Percentiles rank a stretch among this genome's conserved stretches.
Conservation (phyloP, 2,113 vertebrate species). For the Macquaria australasica region DNA sequence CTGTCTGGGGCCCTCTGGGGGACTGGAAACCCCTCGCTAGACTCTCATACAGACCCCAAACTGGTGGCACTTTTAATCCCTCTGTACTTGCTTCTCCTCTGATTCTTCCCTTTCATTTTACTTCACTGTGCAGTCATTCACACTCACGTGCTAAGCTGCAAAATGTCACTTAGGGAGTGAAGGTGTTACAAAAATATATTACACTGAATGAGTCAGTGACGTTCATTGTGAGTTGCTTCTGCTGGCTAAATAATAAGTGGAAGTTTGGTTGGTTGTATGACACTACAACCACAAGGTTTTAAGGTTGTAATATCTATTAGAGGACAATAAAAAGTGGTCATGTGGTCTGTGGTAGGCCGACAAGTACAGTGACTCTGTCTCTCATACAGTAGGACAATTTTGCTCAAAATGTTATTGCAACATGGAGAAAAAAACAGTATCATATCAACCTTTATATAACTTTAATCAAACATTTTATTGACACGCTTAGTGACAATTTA, state of each 20-base stretch:
- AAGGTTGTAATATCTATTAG: background rate
- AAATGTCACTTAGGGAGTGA: background rate
- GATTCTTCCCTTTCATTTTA: background rate
- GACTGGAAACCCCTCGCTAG: constrained; percentile 44
- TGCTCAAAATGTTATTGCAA: background rate
- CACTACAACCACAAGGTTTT: background rate
- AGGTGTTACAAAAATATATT: background rate
- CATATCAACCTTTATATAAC: too few relatives aligned
- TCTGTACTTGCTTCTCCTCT: background rate
- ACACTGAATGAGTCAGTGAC: constrained; percentile 19
- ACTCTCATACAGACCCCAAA: constrained; percentile 23
- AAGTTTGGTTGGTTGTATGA: background rate
- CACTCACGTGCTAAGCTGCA: background rate
- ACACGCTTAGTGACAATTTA: background rate
- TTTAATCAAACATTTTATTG: background rate
- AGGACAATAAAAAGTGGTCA: background rate
- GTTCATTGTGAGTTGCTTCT: background rate
- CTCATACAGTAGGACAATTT: background rate
- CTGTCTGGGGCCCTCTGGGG: constrained; percentile 70
- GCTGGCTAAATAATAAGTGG: background rate
- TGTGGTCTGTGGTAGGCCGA: background rate
- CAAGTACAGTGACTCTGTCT: background rate
- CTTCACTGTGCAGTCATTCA: background rate
- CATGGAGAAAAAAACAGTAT: background rate
- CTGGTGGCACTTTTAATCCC: constrained; percentile 28